Evolutionary conservation across 1,140 invertebrate genomes (phyloP).

Genomic region (Heterodera schachtii): DNA sequence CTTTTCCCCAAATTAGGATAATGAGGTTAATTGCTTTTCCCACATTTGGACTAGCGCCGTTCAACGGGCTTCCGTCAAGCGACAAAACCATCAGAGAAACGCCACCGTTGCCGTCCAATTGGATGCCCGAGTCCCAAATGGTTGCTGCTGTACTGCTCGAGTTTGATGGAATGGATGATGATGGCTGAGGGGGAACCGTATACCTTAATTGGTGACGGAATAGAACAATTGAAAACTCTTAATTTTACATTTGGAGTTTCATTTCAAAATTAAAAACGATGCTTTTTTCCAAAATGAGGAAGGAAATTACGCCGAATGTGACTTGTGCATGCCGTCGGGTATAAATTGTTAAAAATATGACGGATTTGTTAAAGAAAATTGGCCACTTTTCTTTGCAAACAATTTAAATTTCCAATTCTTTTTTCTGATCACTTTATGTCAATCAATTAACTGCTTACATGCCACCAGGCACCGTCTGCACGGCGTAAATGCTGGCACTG

Average conservation of each 20-base stretch:
- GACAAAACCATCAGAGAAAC: slow-evolving; percentile 20
- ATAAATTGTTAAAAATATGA: too few relatives aligned
- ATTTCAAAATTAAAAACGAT: too few relatives aligned
- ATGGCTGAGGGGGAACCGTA: not conserved
- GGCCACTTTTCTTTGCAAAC: too few relatives aligned
- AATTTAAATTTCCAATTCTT: too few relatives aligned
- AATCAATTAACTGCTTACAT: not conserved
- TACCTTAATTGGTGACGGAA: not conserved
- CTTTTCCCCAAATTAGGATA: not conserved
- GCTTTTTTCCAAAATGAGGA: too few relatives aligned
- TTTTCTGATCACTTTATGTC: too few relatives aligned
- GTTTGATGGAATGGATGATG: slow-evolving; percentile 2
- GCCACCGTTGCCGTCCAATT: not conserved
- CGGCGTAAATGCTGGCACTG: slow-evolving; percentile 19
- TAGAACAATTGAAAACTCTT: not conserved
- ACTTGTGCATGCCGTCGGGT: too few relatives aligned
- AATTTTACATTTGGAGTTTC: too few relatives aligned
- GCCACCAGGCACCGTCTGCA: slow-evolving; percentile 8
- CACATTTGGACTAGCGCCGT: slow-evolving; percentile 8
- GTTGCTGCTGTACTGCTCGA: not conserved
- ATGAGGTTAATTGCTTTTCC: not conserved
- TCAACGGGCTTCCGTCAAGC: slow-evolving; percentile 25
- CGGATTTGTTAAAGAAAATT: too few relatives aligned
- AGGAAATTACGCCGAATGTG: too few relatives aligned
- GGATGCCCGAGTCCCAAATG: slow-evolving; percentile 13